Conservation (phyloP, 30 jellyfish, hydroid and myxozoan species). For the Aurelia aurita region DNA sequence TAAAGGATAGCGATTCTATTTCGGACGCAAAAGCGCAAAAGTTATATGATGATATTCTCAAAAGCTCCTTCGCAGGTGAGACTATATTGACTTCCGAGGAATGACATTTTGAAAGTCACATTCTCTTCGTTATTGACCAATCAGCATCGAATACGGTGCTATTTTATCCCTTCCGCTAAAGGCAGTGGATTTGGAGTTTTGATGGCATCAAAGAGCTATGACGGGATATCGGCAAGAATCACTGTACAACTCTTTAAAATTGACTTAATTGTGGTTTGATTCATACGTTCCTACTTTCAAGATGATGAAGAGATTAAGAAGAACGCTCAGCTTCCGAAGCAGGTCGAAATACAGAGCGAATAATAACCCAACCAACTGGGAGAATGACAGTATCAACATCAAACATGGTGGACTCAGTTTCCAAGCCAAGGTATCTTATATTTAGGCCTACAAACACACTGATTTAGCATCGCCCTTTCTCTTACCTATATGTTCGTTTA, state of each 20-base stretch:
- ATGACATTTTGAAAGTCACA: too few species aligned
- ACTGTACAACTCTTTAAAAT: constrained; percentile 12
- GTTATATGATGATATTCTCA: too few species aligned
- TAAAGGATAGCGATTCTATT: too few species aligned
- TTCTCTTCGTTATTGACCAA: constrained; percentile 2
- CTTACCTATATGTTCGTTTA: too few species aligned
- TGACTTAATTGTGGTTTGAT: constrained; percentile 5
- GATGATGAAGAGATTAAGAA: constrained; percentile 80
- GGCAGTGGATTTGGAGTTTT: constrained; percentile 9
- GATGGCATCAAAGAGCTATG: constrained; percentile 63
- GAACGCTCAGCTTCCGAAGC: constrained; percentile 96
- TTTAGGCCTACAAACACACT: background rate
- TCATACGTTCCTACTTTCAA: constrained; percentile 9
- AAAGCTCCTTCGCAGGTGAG: too few species aligned
- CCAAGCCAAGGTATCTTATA: constrained; percentile 70
- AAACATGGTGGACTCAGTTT: constrained; percentile 93
- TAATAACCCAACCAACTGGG: constrained; percentile 86
- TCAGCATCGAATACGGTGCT: constrained; percentile 21
- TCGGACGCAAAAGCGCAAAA: too few species aligned
- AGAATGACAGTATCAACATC: constrained; percentile 78
- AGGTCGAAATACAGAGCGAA: constrained; percentile 84
- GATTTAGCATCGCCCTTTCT: too few species aligned
- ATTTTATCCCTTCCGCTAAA: constrained; percentile 15
- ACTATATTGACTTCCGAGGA: too few species aligned
- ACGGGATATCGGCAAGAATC: constrained; percentile 41